Conservation (phyloP, 2,888 invertebrate species). For the Hofmannophila pseudospretella region DNA sequence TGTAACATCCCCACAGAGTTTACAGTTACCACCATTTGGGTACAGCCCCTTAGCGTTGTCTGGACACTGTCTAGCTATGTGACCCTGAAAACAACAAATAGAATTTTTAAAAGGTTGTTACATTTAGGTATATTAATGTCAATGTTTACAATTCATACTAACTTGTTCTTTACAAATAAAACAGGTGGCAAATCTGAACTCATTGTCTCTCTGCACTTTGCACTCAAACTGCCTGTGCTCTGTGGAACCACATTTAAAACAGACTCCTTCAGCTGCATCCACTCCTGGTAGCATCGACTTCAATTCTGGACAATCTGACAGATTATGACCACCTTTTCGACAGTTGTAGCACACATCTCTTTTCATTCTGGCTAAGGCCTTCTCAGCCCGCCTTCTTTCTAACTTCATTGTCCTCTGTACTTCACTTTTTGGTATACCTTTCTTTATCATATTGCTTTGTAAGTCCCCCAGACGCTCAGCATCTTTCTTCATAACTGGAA, state of each 20-base stretch:
- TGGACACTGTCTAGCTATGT: constrained; percentile 92
- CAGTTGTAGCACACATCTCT: constrained; percentile 89
- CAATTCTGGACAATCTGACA: constrained; percentile 88
- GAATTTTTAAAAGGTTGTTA: too few species aligned
- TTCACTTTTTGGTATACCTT: constrained; percentile 82
- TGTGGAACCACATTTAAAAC: constrained; percentile 94
- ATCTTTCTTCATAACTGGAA: constrained; percentile 84
- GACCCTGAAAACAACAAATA: constrained; percentile 80
- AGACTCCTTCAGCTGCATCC: constrained; percentile 81
- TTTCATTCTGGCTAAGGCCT: constrained; percentile 80
- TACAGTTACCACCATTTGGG: constrained; percentile 90
- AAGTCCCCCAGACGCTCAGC: constrained; percentile 80
- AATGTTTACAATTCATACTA: constrained; percentile 27
- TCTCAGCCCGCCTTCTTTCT: constrained; percentile 84
- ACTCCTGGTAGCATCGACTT: constrained; percentile 70
- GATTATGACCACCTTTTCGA: constrained; percentile 85
- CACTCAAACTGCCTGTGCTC: constrained; percentile 89
- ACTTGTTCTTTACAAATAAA: constrained; percentile 90
- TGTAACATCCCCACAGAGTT: constrained; percentile 89
- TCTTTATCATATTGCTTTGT: constrained; percentile 80
- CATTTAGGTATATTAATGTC: too few species aligned
- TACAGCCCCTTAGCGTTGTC: constrained; percentile 92
- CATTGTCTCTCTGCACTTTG: constrained; percentile 80
- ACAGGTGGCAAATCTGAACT: constrained; percentile 90
- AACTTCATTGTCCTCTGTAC: constrained; percentile 82